phyloP scores from a whole-genome alignment of 1,140 invertebrate species.

The Hypsibius dujardini region DNA sequence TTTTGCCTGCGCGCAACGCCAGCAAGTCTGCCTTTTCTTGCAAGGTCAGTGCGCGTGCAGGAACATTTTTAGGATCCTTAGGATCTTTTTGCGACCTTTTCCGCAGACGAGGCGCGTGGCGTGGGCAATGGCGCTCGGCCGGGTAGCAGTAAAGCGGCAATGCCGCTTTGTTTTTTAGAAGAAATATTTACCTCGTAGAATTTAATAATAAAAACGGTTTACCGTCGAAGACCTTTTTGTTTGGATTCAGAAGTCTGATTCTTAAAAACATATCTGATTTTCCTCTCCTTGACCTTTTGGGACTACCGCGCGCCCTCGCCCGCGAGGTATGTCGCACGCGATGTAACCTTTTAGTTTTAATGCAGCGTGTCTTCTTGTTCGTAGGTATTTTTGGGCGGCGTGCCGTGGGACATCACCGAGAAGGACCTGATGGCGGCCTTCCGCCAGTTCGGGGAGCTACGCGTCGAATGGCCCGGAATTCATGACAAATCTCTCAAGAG shows the following conservation, averaged over 20 bases:
- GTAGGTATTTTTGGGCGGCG: slow-evolving; percentile 77
- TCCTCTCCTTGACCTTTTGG: slow-evolving; percentile 13
- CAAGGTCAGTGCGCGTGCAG: slow-evolving; percentile 37
- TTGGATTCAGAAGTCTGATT: no score
- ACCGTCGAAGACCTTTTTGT: no score
- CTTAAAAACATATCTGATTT: slow-evolving; percentile 20
- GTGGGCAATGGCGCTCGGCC: no score
- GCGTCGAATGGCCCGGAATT: slow-evolving; percentile 79
- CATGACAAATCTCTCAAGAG: slow-evolving; percentile 38
- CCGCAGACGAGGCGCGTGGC: no score
- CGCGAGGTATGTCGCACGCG: no score
- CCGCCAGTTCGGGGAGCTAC: background rate
- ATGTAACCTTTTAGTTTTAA: no score
- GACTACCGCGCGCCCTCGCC: background rate
- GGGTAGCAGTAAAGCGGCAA: no score
- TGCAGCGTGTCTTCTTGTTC: slow-evolving; percentile 18
- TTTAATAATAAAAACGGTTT: no score
- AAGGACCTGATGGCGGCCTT: slow-evolving; percentile 24
- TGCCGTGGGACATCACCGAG: slow-evolving; percentile 90
- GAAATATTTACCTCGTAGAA: no score
- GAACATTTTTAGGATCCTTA: no score
- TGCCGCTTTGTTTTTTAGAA: no score
- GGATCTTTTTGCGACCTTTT: no score
- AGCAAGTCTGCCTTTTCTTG: slow-evolving; percentile 47
- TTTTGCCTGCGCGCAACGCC: slow-evolving; percentile 48